Base-by-base conservation (phyloP, 2,797 vertebrate species). In the Meriones psammophilus region DNA sequence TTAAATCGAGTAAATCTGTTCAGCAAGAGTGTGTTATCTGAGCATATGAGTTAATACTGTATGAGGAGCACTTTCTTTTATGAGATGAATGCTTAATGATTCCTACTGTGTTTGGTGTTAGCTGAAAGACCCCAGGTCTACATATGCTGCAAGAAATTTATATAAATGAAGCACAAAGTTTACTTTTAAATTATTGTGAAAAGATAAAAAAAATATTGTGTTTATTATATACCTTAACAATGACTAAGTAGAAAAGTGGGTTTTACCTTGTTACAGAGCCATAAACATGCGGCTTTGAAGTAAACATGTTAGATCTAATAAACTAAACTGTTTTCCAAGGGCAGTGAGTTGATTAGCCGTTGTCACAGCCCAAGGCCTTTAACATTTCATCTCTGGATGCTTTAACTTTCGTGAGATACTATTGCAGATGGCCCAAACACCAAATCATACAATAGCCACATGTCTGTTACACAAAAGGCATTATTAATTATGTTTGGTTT, bases 401-500 rank as follows among this genome's bases (percentile, higher is more conserved):
- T 84, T 83, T 94, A 81, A 89, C 86, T 94, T 96, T 94, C 74
- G 89, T 71, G 58, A 88, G 68, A 5, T 73, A 93, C 94, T 95
- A 92, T 94, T 97, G 93, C 66, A 94, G 77, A 73, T 91, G 84
- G 4, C 33, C 42, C 68, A 42, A 90, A 94, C 56, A 88, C 86
- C 92, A 94, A 94, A 81, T 77, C 79, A 74, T 68, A 81, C 73
- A 86, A 94, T 78, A 96, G 87, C 54, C 94, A 96, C 26, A 95
- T 96, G 79, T 54, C 17, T 88, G 33, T 64, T 71, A 91, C 88
- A 96, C 36, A 76, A 78, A 81, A 85, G 74, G 50, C 42, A 90
- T 88, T 94, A 94, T 91, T 95, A 96, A 81, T 96, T 92, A 80
- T 81, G n/a, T 54, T 89, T 96, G 50, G 39, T 74, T 91, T 91